These are phyloP conservation scores for Ridgeia piscesae DNA, from an alignment of 1,140 invertebrate species.

Conservation along the genomic window DNA sequence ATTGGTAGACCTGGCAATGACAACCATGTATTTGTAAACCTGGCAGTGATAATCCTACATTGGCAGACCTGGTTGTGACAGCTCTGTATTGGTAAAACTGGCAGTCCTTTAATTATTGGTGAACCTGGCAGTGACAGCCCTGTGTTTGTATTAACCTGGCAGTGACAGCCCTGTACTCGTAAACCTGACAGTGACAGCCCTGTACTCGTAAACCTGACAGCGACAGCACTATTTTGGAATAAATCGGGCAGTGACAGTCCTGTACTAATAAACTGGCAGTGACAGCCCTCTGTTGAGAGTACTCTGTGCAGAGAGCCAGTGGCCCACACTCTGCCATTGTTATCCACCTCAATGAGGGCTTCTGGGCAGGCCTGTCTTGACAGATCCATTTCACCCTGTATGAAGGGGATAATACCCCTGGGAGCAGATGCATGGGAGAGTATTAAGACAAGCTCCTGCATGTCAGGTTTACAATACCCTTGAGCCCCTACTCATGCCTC, in stretches of 20 bases:
- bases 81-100: background rate
- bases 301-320: background rate
- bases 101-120: too few relatives aligned
- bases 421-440: background rate
- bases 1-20: background rate
- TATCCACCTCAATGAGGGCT: background rate
- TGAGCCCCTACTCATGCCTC: background rate
- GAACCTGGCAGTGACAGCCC: background rate
- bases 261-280: background rate
- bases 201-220: background rate
- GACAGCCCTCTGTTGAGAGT: background rate
- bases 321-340: background rate
- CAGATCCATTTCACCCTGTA: background rate
- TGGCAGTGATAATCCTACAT: background rate
- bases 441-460: background rate
- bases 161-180: background rate
- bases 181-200: background rate
- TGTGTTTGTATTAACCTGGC: background rate
- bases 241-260: background rate
- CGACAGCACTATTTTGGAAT: background rate
- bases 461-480: background rate
- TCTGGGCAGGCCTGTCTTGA: background rate
- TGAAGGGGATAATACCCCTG: slow-evolving; percentile 3
- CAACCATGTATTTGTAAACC: background rate
- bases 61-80: background rate